Evolutionary conservation across 2,888 invertebrate genomes (phyloP).

Genomic region (Trypoxylon attenuatum): DNA sequence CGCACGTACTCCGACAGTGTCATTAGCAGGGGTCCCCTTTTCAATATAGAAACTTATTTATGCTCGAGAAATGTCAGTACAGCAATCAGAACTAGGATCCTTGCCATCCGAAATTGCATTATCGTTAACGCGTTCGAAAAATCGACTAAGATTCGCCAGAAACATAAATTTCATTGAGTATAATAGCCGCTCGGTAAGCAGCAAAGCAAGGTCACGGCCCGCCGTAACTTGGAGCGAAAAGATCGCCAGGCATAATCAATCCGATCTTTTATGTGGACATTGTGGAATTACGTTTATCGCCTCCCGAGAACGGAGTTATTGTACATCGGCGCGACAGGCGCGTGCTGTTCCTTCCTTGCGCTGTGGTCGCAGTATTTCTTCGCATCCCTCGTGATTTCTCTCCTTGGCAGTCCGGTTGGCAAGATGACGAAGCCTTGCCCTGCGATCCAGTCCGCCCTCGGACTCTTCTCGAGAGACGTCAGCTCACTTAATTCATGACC

Average conservation of each 20-base stretch:
- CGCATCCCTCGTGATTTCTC: constrained; percentile 12
- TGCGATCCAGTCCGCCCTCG: constrained; percentile 46
- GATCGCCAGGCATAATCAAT: constrained; percentile 18
- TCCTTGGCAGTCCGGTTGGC: no score
- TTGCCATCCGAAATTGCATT: no score
- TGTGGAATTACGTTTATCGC: constrained; percentile 34
- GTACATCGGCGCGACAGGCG: constrained; percentile 4
- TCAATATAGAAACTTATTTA: no score
- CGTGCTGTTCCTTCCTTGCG: constrained; percentile 1
- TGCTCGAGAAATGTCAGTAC: no score
- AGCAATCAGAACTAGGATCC: no score
- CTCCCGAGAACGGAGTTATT: constrained; percentile 8
- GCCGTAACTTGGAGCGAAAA: neutral
- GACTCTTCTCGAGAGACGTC: constrained; percentile 40
- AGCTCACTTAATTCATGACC: constrained; percentile 52
- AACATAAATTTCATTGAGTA: neutral
- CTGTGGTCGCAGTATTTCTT: constrained; percentile 40
- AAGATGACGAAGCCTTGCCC: no score
- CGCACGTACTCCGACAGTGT: no score
- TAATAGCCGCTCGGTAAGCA: neutral
- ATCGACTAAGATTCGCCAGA: no score
- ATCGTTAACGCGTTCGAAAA: no score
- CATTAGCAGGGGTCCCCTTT: no score
- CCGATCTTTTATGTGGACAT: constrained; percentile 24
- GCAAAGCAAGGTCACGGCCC: no score